Evolutionary conservation across 2,113 vertebrate species (phyloP).

Genomic region (Ictalurus punctatus): DNA sequence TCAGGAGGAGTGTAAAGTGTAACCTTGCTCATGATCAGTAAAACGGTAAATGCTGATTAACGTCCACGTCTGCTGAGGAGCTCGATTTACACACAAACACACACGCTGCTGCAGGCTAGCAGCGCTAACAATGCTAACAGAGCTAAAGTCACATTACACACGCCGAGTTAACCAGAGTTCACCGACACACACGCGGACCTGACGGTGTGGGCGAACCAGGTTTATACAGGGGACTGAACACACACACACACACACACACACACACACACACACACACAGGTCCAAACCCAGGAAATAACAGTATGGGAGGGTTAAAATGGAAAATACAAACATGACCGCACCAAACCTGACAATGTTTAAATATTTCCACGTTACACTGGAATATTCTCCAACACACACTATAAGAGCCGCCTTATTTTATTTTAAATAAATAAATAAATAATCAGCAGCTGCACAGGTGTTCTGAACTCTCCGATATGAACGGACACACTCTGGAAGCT

Average conservation of each 20-base stretch:
- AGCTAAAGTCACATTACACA: background rate
- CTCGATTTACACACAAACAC: background rate
- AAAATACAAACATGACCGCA: too few species aligned
- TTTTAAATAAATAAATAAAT: too few species aligned
- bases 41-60: background rate
- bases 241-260: background rate
- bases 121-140: background rate
- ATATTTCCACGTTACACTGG: too few species aligned
- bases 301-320: too few species aligned
- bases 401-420: too few species aligned
- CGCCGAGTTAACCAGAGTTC: background rate
- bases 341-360: too few species aligned
- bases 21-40: background rate
- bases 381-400: too few species aligned
- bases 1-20: background rate
- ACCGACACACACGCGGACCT: background rate
- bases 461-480: background rate
- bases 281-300: too few species aligned
- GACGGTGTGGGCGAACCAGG: background rate
- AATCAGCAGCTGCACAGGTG: background rate
- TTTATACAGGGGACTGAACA: background rate
- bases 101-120: background rate
- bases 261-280: too few species aligned
- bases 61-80: background rate
- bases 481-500: background rate